Conservation (phyloP, 1,140 invertebrate genomes). For the Tenebrio molitor region DNA sequence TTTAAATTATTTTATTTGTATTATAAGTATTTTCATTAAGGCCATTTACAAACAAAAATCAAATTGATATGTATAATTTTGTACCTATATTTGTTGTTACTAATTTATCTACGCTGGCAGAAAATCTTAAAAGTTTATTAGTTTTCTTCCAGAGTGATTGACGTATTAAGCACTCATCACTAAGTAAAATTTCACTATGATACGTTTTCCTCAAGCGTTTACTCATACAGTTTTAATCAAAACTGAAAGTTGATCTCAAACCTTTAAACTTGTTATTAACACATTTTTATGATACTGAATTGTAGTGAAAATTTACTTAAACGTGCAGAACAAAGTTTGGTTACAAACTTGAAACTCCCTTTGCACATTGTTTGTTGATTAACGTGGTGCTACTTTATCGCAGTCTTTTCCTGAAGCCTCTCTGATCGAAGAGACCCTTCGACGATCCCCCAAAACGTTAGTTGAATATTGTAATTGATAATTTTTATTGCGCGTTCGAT, state of each 20-base stretch:
- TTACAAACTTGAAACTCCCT: slow-evolving; percentile 48
- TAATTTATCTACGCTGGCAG: slow-evolving; percentile 48
- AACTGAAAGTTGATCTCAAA: slow-evolving; percentile 37
- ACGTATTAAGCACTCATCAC: slow-evolving; percentile 48
- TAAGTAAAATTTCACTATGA: slow-evolving; percentile 48
- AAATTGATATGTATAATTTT: slow-evolving; percentile 57
- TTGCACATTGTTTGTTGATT: slow-evolving; percentile 36
- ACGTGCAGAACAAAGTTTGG: slow-evolving; percentile 54
- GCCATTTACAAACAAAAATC: slow-evolving; percentile 54
- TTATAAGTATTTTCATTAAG: slow-evolving; percentile 55
- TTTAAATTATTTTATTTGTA: slow-evolving; percentile 66
- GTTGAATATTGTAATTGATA: no score
- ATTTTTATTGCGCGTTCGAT: no score
- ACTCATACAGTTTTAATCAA: slow-evolving; percentile 36
- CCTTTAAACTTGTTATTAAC: slow-evolving; percentile 34
- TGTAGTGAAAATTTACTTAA: slow-evolving; percentile 44
- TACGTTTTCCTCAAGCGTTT: slow-evolving; percentile 24
- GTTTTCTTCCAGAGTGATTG: slow-evolving; percentile 48
- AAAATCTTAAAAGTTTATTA: slow-evolving; percentile 48
- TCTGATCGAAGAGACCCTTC: no score
- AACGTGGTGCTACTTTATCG: slow-evolving; percentile 36
- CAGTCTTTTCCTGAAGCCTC: slow-evolving; percentile 39
- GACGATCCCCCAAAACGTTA: slow-evolving; percentile 12
- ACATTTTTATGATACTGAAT: slow-evolving; percentile 30
- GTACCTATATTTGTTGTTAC: slow-evolving; percentile 55